These are phyloP conservation scores for Gopherus evgoodei DNA, from an alignment of 2,113 vertebrate species.

Conservation along the genomic window DNA sequence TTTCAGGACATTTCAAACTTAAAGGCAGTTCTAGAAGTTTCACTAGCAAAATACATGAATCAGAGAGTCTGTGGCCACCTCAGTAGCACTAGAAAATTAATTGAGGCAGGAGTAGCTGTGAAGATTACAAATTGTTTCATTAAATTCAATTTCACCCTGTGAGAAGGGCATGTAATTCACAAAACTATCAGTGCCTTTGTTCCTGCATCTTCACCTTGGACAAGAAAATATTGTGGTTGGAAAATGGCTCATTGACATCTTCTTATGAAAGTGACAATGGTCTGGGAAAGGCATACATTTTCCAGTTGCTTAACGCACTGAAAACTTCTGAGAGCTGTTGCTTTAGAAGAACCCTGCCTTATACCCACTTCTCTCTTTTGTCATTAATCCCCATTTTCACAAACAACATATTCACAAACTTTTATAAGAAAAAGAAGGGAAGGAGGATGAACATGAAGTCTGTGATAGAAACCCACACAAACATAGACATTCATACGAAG, in stretches of 20 bases:
- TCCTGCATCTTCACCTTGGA: neutral
- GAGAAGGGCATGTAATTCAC: neutral
- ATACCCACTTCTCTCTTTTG: neutral
- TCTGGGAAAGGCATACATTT: neutral
- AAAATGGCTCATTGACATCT: neutral
- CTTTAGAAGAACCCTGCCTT: neutral
- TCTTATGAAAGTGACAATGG: neutral
- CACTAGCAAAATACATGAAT: neutral
- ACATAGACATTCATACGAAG: constrained; percentile 7
- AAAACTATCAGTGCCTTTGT: neutral
- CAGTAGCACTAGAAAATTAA: neutral
- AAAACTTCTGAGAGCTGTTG: neutral
- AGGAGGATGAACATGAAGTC: constrained; percentile 17
- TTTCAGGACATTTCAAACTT: neutral
- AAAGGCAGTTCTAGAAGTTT: neutral
- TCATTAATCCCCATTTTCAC: constrained; percentile 7
- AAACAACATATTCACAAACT: constrained; percentile 3
- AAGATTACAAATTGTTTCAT: neutral
- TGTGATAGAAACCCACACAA: constrained; percentile 34
- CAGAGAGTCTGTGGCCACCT: neutral
- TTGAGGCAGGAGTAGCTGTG: neutral
- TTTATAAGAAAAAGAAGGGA: constrained; percentile 4
- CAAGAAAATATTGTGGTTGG: neutral
- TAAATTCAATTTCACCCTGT: neutral
- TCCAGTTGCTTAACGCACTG: neutral